Conservation (phyloP, 2,113 vertebrate genomes). For the Phaethornis superciliosus region DNA sequence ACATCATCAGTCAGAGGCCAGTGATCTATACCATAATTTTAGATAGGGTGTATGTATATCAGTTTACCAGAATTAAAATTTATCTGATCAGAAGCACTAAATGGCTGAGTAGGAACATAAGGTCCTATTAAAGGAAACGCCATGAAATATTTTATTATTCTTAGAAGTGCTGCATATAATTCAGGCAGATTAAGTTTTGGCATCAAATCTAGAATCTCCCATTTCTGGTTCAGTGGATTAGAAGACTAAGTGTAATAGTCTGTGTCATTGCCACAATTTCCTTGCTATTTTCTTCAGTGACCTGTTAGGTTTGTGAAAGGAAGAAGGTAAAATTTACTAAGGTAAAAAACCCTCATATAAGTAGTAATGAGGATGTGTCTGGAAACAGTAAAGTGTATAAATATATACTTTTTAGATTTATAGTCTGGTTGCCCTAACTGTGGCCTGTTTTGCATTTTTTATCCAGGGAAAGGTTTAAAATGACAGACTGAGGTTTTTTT, state of each 20-base stretch:
- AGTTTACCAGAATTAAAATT: not conserved
- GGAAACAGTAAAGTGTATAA: not conserved
- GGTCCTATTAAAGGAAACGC: not conserved
- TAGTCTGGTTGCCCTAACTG: not conserved
- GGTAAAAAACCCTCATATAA: not conserved
- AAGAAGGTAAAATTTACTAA: not conserved
- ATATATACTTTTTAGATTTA: not conserved
- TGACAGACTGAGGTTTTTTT: not conserved
- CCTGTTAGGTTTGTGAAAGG: not conserved
- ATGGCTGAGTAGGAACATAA: not conserved
- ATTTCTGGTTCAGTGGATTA: not conserved
- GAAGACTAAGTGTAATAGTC: not conserved
- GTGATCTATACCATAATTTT: not conserved
- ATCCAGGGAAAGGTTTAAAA: not conserved
- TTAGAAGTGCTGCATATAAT: not conserved
- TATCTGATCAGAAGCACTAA: not conserved
- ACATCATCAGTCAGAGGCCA: not conserved
- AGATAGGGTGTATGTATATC: not conserved
- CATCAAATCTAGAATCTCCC: not conserved
- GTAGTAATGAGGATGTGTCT: not conserved
- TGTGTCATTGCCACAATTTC: not conserved
- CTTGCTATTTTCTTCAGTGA: not conserved
- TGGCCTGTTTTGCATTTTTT: not conserved
- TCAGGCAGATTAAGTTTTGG: conserved; percentile 6
- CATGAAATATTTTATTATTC: conserved; percentile 21